Conservation (phyloP, 2,888 invertebrate species). For the Pammene fasciana region DNA sequence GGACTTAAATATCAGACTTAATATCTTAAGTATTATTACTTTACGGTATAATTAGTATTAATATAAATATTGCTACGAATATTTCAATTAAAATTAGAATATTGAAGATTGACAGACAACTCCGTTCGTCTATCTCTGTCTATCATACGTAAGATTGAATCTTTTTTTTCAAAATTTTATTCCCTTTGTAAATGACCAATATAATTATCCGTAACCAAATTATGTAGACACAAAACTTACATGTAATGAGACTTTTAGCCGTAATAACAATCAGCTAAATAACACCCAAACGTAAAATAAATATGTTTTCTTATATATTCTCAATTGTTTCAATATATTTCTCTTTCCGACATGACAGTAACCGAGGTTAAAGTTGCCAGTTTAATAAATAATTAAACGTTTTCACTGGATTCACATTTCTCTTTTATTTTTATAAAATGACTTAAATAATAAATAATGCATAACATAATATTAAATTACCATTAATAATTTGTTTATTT, state of each 20-base stretch:
- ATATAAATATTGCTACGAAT: slow-evolving; percentile 25
- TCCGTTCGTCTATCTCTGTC: slow-evolving; percentile 51
- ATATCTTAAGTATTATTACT: neutral
- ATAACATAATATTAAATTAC: too few relatives aligned
- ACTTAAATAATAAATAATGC: too few relatives aligned
- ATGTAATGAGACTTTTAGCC: slow-evolving; percentile 49
- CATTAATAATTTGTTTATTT: too few relatives aligned
- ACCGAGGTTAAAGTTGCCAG: slow-evolving; percentile 33
- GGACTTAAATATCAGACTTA: neutral
- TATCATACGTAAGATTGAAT: slow-evolving; percentile 44
- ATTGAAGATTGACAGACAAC: slow-evolving; percentile 54
- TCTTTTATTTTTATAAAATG: neutral
- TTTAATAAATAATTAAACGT: slow-evolving; percentile 2
- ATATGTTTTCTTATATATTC: slow-evolving; percentile 53
- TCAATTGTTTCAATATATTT: slow-evolving; percentile 62
- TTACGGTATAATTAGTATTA: neutral
- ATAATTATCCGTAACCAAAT: slow-evolving; percentile 21
- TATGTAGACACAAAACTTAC: slow-evolving; percentile 47
- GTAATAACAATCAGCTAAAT: slow-evolving; percentile 49
- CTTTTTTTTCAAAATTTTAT: slow-evolving; percentile 40
- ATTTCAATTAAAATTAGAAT: slow-evolving; percentile 41
- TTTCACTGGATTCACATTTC: neutral
- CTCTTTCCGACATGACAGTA: slow-evolving; percentile 45
- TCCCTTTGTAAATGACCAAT: slow-evolving; percentile 38
- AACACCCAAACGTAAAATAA: slow-evolving; percentile 48